Conservation (phyloP, 2,888 invertebrate species). For the Poecilobothrus nobilitatus region DNA sequence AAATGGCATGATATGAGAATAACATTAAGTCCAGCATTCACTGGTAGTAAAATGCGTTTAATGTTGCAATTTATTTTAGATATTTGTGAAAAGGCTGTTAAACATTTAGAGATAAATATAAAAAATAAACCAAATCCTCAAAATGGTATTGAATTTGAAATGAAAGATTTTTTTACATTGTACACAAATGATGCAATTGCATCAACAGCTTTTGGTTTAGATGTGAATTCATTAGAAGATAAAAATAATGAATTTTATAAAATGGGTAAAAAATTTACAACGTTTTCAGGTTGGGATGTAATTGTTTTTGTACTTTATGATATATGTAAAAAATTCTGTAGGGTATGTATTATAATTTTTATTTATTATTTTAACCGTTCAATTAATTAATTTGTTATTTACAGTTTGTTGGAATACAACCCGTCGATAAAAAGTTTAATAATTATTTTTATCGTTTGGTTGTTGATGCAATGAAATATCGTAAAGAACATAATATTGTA, state of each 20-base stretch:
- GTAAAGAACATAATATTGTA: conserved; percentile 43
- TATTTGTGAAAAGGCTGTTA: conserved; percentile 27
- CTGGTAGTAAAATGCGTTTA: conserved; percentile 47
- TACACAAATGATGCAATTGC: conserved; percentile 45
- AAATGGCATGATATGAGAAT: conserved; percentile 42
- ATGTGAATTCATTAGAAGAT: conserved; percentile 48
- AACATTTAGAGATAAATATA: conserved; percentile 23
- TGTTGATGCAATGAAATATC: conserved; percentile 41
- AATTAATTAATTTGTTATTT: conserved; percentile 2
- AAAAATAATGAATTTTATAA: conserved; percentile 48
- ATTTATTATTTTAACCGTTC: neutral
- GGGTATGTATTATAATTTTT: conserved; percentile 24
- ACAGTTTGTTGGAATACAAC: conserved; percentile 25
- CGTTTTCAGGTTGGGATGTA: conserved; percentile 29
- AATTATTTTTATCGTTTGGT: conserved; percentile 44
- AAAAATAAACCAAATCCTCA: neutral
- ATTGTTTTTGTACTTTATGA: conserved; percentile 28
- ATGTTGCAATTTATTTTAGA: conserved; percentile 40
- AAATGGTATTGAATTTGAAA: conserved; percentile 31
- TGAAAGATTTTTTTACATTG: conserved; percentile 39
- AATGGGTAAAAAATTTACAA: conserved; percentile 45
- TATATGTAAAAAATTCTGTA: conserved; percentile 24
- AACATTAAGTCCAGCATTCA: conserved; percentile 47
- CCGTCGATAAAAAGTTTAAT: conserved; percentile 34
- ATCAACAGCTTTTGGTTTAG: conserved; percentile 44